A percentile compares a stretch with the other conserved stretches of the same genome.
These are phyloP conservation scores for Diorhabda sublineata DNA, from an alignment of 1,140 invertebrate species.

Conservation along the genomic window DNA sequence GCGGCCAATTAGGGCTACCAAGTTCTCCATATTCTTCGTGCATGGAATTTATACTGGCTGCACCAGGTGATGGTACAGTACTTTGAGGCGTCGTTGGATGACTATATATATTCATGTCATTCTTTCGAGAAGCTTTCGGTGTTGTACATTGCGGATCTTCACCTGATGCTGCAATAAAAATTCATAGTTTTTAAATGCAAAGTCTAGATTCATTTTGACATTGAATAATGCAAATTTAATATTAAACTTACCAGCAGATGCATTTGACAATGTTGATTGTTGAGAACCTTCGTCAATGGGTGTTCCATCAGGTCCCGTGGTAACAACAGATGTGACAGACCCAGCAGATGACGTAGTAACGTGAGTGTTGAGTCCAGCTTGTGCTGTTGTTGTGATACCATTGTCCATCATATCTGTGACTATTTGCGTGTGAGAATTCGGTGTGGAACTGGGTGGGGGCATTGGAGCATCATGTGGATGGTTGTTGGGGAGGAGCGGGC, in stretches of 20 bases:
- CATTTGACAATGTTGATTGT: conserved; percentile 86
- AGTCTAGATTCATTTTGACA: not conserved
- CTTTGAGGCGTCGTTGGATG: conserved; percentile 71
- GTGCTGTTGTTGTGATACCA: conserved; percentile 55
- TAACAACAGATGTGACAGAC: conserved; percentile 78
- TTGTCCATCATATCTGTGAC: conserved; percentile 55
- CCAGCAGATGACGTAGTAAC: conserved; percentile 46
- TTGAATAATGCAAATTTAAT: not conserved
- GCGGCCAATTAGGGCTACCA: conserved; percentile 79
- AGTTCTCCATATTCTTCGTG: conserved; percentile 89
- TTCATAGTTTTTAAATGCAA: not conserved
- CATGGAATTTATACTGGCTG: conserved; percentile 73
- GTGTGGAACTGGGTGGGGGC: conserved; percentile 58
- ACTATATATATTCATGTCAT: conserved; percentile 57
- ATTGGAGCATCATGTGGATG: conserved; percentile 55
- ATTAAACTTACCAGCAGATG: conserved; percentile 67
- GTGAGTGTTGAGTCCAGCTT: conserved; percentile 46
- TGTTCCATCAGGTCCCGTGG: conserved; percentile 81
- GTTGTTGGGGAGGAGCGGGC: conserved; percentile 46
- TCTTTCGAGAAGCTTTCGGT: conserved; percentile 70
- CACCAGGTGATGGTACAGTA: conserved; percentile 74
- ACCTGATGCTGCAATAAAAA: conserved; percentile 64
- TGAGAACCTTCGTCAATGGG: conserved; percentile 85
- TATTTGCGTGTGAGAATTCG: conserved; percentile 54
- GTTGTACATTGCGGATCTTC: conserved; percentile 75